Conservation (phyloP, 2,888 invertebrate species). For the Luperina testacea region DNA sequence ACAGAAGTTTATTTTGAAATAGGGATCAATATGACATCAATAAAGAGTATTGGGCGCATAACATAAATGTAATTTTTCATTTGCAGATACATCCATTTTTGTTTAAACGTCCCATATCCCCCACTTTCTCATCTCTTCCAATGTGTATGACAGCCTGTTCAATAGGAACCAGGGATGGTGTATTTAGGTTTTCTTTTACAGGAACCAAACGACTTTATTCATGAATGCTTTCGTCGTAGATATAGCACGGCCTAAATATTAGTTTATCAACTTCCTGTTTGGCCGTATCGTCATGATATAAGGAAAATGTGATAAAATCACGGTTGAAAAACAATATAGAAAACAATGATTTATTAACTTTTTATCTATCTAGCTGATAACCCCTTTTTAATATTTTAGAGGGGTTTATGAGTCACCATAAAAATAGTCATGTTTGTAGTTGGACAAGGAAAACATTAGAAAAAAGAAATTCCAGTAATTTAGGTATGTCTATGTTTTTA, state of each 20-base stretch:
- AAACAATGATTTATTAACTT: conserved; percentile 52
- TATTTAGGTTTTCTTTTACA: not conserved
- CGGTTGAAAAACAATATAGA: conserved; percentile 18
- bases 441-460: not conserved
- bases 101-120: not conserved
- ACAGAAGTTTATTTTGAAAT: not conserved
- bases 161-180: not conserved
- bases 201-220: not conserved
- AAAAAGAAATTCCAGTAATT: not conserved
- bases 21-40: not conserved
- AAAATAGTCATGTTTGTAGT: not conserved
- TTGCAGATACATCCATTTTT: not conserved
- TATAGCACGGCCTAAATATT: not conserved
- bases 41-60: not conserved
- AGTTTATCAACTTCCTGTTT: conserved; percentile 17
- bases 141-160: not conserved
- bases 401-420: conserved; percentile 27
- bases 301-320: conserved; percentile 39
- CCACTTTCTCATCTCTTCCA: not conserved
- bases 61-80: not conserved
- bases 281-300: conserved; percentile 18
- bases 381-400: conserved; percentile 20
- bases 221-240: not conserved
- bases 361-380: conserved; percentile 40
- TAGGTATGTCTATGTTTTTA: not conserved